A percentile compares a stretch with the other conserved stretches of the same genome.
Conservation (phyloP, 2,888 invertebrate genomes). For the Calameuta pallipes region DNA sequence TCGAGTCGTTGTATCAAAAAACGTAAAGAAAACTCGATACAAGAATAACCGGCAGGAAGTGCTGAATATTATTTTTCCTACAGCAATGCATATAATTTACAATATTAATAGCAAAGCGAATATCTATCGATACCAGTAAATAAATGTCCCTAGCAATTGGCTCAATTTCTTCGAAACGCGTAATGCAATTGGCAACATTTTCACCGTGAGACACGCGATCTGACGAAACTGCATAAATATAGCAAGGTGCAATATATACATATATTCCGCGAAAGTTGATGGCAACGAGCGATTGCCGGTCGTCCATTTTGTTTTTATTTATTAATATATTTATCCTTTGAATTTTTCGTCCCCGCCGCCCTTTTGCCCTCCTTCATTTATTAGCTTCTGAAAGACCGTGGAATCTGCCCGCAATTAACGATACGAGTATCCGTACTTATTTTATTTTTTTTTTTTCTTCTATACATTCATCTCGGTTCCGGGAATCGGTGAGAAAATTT, state of each 20-base stretch:
- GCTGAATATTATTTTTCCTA: background rate
- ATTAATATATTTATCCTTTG: background rate
- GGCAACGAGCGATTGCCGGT: background rate
- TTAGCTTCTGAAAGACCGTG: background rate
- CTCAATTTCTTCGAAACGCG: conserved; percentile 18
- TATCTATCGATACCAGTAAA: conserved; percentile 34
- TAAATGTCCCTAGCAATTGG: conserved; percentile 42
- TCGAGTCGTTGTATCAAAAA: background rate
- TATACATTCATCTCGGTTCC: background rate
- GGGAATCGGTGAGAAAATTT: background rate
- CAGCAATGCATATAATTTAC: background rate
- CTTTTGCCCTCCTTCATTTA: background rate
- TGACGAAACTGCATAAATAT: background rate
- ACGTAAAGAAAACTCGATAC: background rate
- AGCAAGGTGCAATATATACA: conserved; percentile 17
- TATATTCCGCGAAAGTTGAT: background rate
- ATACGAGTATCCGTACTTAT: background rate
- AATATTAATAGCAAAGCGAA: background rate
- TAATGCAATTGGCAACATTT: conserved; percentile 8
- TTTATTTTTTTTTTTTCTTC: background rate
- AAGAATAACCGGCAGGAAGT: background rate
- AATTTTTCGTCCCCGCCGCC: background rate
- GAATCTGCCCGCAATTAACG: background rate
- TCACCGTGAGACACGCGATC: conserved; percentile 20
- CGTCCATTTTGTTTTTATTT: background rate